Evolutionary conservation across 2,888 invertebrate genomes (phyloP), one percentile per base, ranked within the genome.

Genomic region (Scrobipalpa costella): DNA sequence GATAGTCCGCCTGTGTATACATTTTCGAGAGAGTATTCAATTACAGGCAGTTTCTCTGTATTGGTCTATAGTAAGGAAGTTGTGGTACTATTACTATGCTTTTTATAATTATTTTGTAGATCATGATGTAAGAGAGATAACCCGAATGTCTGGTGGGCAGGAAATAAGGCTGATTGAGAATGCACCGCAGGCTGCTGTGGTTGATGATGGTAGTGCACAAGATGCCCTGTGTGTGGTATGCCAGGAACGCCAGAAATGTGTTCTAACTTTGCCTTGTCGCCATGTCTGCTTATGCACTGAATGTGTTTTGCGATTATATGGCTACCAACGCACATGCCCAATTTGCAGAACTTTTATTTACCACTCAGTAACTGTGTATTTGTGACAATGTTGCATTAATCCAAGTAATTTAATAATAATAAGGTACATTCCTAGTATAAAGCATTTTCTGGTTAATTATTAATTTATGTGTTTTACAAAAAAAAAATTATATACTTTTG

Each of bases 271-370:
- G 63, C 93, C 93, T 0, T 93, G 93, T 70, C 85, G 91, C 17
- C 93, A 93, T 82, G 84, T 93, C 19, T 93, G 93, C 69, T 76
- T 93, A 44, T 93, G 93, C 71, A 80, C 80, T 36, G 92, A 92
- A 68, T 93, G 93, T 69, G 90, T 87, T 67, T 73, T 84, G 67
- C 79, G 86, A n/a, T 74, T 93, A 3, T 88, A 88, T 80, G 84
- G 85, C 21, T 91, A 88, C 73, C 92, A 89, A 75, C 84, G 89
- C 21, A 91, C 86, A 66, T 93, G 93, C 68, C 93, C 93, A 7
- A 88, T 93, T 66, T 93, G 93, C 71, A 85, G 93, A 73, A 90
- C 90, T 71, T 88, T 89, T 74, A 92, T 93, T 69, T 91, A 92
- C 70, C 90, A 89, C 71, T 92, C 92, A 50, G 92, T 93, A 60